These are phyloP conservation scores for Oligia strigilis DNA, from an alignment of 2,888 invertebrate species.

Conservation along the genomic window DNA sequence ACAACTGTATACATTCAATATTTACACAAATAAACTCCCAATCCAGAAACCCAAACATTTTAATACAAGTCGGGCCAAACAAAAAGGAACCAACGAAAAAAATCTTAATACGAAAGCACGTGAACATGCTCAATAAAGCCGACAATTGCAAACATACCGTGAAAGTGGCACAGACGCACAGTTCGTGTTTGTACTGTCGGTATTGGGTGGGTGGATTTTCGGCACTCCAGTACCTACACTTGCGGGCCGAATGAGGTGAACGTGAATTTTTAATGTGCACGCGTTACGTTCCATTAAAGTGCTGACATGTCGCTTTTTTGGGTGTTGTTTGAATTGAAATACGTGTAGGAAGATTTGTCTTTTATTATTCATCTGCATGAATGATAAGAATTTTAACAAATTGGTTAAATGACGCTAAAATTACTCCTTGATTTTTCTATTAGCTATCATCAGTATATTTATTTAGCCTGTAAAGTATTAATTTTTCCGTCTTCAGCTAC, in stretches of 20 bases:
- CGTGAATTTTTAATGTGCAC: conserved; percentile 53
- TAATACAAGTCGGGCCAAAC: conserved; percentile 37
- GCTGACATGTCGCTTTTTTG: conserved; percentile 29
- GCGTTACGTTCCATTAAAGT: conserved; percentile 26
- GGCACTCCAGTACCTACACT: conserved; percentile 49
- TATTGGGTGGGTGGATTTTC: conserved; percentile 52
- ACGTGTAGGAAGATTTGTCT: conserved; percentile 14
- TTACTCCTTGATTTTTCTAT: neutral
- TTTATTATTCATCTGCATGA: conserved; percentile 30
- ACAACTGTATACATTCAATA: conserved; percentile 3
- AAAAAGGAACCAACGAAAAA: conserved; percentile 37
- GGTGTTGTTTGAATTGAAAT: conserved; percentile 28
- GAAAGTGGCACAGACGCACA: conserved; percentile 51
- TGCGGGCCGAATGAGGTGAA: conserved; percentile 44
- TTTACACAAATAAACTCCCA: conserved; percentile 40
- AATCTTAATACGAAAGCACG: conserved; percentile 50
- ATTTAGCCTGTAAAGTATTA: neutral
- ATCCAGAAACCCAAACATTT: conserved; percentile 23
- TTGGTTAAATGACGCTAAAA: no score
- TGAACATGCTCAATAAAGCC: conserved; percentile 51
- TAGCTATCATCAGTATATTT: neutral
- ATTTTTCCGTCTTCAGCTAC: neutral
- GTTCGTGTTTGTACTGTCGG: conserved; percentile 52
- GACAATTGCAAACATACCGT: conserved; percentile 59
- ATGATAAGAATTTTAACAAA: no score